A percentile compares a stretch with the other conserved stretches of the same genome.
phyloP scores from a whole-genome alignment of 2,113 vertebrate genomes.

The Nesoenas mayeri region DNA sequence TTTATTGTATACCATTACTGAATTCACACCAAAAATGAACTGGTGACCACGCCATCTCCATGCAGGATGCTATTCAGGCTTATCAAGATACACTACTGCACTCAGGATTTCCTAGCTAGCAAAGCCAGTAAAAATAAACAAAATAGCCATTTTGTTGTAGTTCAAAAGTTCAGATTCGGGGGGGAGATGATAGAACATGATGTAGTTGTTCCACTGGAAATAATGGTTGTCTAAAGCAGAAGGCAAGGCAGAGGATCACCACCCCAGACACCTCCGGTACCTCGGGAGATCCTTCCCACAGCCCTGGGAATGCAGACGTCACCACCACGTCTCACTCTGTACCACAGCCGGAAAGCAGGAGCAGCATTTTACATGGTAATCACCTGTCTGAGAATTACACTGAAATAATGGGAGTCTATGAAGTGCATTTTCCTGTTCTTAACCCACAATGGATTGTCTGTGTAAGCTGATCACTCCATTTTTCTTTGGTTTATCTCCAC shows the following conservation, averaged over 20 bases:
- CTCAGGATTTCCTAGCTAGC: conserved; percentile 1
- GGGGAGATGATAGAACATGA: neutral
- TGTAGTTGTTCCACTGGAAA: neutral
- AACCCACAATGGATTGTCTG: neutral
- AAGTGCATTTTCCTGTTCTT: neutral
- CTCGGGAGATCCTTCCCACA: neutral
- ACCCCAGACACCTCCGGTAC: too few species aligned
- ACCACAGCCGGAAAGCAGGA: too few species aligned
- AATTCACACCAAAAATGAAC: conserved; percentile 34
- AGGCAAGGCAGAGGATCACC: neutral
- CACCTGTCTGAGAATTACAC: neutral
- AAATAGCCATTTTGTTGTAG: neutral
- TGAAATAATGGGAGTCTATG: neutral
- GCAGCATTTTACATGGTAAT: neutral
- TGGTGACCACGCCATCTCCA: neutral
- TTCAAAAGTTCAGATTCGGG: neutral
- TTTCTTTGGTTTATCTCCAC: neutral
- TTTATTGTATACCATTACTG: conserved; percentile 54
- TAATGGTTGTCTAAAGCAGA: neutral
- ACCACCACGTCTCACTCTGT: too few species aligned
- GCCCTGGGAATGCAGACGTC: too few species aligned
- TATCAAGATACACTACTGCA: conserved; percentile 2
- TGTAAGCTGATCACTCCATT: neutral
- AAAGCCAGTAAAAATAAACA: conserved; percentile 26
- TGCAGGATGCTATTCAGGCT: conserved; percentile 13